phyloP scores from a whole-genome alignment of 2,888 invertebrate genomes.

The Drosophila percnosoma region DNA sequence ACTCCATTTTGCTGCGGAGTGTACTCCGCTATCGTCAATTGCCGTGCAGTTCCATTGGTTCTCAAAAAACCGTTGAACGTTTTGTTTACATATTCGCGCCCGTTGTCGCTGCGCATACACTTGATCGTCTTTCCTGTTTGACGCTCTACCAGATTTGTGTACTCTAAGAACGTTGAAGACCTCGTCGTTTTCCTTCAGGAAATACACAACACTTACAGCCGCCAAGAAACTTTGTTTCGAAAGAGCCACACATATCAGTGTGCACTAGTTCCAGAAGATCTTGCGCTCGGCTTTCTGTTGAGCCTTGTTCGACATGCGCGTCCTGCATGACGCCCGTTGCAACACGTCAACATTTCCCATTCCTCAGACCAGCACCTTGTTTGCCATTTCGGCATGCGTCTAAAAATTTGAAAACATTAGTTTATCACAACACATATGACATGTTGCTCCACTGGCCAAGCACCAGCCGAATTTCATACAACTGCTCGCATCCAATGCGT shows the following conservation, averaged over 20 bases:
- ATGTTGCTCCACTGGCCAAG: slow-evolving; percentile 17
- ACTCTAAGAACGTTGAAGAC: neutral
- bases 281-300: neutral
- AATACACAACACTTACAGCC: neutral
- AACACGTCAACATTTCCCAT: too few relatives aligned
- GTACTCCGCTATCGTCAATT: neutral
- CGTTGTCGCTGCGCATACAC: neutral
- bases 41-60: neutral
- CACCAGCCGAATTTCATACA: slow-evolving; percentile 4
- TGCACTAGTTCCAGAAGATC: neutral
- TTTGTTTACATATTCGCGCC: neutral
- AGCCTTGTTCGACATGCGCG: too few relatives aligned
- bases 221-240: neutral
- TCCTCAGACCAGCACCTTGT: too few relatives aligned
- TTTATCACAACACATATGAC: slow-evolving; percentile 13
- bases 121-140: neutral
- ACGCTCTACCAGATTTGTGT: neutral
- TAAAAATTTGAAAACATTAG: slow-evolving; percentile 3
- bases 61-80: neutral
- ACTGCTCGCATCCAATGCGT: slow-evolving; percentile 3
- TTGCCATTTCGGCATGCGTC: neutral
- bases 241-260: neutral
- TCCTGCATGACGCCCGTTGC: too few relatives aligned
- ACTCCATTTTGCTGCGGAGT: neutral
- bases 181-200: neutral